Percentiles rank a stretch among this genome's conserved stretches.
Evolutionary conservation across 2,113 vertebrate species (phyloP).

Genomic region (Murina feae): DNA sequence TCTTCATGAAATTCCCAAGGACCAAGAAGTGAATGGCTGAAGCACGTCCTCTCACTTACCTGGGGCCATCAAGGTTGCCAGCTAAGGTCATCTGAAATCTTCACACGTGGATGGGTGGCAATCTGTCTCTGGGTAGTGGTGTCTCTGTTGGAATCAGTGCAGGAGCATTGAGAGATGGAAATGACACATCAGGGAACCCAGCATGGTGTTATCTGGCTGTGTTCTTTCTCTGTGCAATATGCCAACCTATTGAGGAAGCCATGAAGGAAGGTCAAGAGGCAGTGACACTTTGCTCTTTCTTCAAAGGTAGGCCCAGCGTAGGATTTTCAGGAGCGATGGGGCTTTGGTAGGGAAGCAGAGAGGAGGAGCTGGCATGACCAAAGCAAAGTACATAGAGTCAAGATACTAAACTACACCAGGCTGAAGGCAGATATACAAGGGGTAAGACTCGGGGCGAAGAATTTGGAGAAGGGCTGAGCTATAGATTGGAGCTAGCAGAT

Average conservation of each 20-base stretch:
- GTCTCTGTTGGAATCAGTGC: not conserved
- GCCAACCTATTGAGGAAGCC: not conserved
- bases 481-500: not conserved
- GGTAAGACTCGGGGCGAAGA: not conserved
- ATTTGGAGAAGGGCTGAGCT: not conserved
- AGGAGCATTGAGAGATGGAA: not conserved
- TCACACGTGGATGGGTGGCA: not conserved
- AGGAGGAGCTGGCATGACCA: not conserved
- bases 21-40: not conserved
- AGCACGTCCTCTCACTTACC: not conserved
- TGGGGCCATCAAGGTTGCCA: not conserved
- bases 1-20: not conserved
- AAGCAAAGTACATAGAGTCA: not conserved
- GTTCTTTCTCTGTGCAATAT: not conserved
- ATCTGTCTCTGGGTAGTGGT: not conserved
- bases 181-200: no score
- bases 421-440: rapidly evolving
- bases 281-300: not conserved
- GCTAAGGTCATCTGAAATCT: not conserved
- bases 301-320: not conserved
- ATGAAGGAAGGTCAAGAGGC: not conserved
- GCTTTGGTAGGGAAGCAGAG: not conserved
- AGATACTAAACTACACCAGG: not conserved
- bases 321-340: not conserved
- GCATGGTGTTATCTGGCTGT: not conserved